Base-by-base conservation (phyloP, 2,888 invertebrate genomes). In the Watsonalla binaria region DNA sequence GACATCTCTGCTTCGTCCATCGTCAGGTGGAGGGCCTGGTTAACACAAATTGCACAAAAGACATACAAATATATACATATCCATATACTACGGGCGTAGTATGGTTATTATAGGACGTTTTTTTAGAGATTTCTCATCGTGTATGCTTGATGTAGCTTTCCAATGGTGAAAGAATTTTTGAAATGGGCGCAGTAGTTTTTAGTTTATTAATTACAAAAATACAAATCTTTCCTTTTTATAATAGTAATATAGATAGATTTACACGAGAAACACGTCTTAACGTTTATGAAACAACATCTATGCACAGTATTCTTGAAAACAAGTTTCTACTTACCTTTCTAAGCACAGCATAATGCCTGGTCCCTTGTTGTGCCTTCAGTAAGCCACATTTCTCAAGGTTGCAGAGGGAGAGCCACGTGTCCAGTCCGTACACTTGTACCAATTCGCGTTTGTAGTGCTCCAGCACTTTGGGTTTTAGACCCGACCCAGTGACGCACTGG, bases 401-500 rank as follows among this genome's bases (percentile, higher is more conserved):
- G 61, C 94, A 94, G 34, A 99, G 82, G 0, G 96, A 95, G 0
- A 98, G 92, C 68, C 98, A 92, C 53, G 96, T 94, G 69, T 96
- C 93, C 63, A 96, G 93, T 0, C 99, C 98, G 77, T 98, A 99
- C 0, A 97, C 97, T 84, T 93, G 93, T 0, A 92, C 92, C 7
- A 93, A 68, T 62, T 93, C 93, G 0, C 92, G 79, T 65, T 93
- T 93, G 78, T 93, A 93, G 70, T 92, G 90, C 62, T 94, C 94
- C 53, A 97, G 77, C 0, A 98, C 92, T 80, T 98, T 98, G 4
- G 94, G 95, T 79, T 98, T 98, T 5, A 99, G 92, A 0, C 99
- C 99, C 14, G 97, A 97, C 54, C 96, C 96, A 4, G 98, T 97
- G 14, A 95, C 92, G 59, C 97, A 98, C 84, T 99, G 99, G 53